phyloP scores from a whole-genome alignment of 2,888 invertebrate species.

The Drosophila tripunctata region DNA sequence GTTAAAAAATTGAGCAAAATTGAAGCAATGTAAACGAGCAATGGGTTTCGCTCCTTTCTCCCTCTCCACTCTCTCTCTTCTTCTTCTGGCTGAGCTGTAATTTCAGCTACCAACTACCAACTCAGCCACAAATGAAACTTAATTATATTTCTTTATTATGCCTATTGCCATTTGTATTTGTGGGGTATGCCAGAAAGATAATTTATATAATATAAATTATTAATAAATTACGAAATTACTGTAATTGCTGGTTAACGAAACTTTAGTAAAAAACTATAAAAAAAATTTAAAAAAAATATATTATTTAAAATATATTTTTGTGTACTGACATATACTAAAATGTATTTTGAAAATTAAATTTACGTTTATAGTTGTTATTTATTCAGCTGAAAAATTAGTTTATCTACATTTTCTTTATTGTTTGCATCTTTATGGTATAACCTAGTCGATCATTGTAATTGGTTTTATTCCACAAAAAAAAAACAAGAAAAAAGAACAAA shows the following conservation, averaged over 20 bases:
- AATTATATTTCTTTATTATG: conserved; percentile 54
- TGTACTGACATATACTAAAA: too few relatives aligned
- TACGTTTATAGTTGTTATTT: too few relatives aligned
- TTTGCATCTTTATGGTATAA: not conserved
- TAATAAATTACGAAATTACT: not conserved
- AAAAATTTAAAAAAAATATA: too few relatives aligned
- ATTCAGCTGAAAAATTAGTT: too few relatives aligned
- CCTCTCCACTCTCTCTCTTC: not conserved
- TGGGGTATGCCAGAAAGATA: not conserved
- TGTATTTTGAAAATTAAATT: too few relatives aligned
- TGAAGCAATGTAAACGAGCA: conserved; percentile 47
- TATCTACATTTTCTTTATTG: not conserved
- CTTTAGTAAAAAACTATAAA: not conserved
- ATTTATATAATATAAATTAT: not conserved
- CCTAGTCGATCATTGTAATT: not conserved
- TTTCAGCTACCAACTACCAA: conserved; percentile 11
- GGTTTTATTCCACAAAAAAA: conserved; percentile 1
- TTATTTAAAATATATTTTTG: too few relatives aligned
- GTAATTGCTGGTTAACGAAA: too few relatives aligned
- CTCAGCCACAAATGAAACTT: conserved; percentile 32
- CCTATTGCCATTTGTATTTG: not conserved
- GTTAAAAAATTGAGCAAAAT: conserved; percentile 27
- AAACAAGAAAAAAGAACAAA: not conserved
- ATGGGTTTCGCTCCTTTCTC: not conserved
- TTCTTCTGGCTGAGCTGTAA: not conserved